Evolutionary conservation across 53 echinoderm and acorn worm species (phyloP).

Genomic region (Holothuria scabra): DNA sequence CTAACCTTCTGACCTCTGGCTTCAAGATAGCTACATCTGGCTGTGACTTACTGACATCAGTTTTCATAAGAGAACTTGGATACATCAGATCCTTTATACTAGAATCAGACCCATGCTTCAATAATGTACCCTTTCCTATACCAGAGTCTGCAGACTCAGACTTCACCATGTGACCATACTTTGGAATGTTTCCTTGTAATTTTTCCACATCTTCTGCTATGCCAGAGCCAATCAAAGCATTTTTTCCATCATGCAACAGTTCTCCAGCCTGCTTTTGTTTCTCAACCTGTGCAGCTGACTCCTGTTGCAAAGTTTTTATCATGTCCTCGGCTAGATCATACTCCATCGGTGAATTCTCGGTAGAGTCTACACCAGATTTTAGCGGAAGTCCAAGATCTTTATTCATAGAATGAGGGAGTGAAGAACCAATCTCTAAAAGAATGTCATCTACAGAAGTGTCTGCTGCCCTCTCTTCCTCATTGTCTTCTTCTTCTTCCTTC

Average conservation of each 20-base stretch:
- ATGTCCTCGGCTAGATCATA: too few relatives aligned
- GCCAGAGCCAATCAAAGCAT: too few relatives aligned
- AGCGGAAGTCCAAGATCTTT: background rate
- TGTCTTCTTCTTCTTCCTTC: conserved; percentile 53
- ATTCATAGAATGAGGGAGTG: conserved; percentile 48
- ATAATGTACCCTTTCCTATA: conserved; percentile 8
- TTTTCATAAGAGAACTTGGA: background rate
- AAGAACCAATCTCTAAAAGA: conserved; percentile 87
- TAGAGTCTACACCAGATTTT: too few relatives aligned
- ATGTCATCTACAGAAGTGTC: conserved; percentile 87
- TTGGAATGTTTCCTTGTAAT: too few relatives aligned
- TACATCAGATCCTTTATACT: conserved; percentile 28
- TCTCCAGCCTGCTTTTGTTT: too few relatives aligned
- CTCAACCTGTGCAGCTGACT: too few relatives aligned
- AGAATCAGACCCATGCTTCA: conserved; percentile 27
- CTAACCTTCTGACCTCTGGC: background rate
- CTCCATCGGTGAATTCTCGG: too few relatives aligned
- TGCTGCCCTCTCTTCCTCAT: conserved; percentile 55
- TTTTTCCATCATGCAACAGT: too few relatives aligned
- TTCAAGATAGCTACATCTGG: conserved; percentile 9
- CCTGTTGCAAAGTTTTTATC: too few relatives aligned
- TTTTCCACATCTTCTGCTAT: too few relatives aligned
- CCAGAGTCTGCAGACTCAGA: conserved; percentile 28
- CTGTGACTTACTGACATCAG: conserved; percentile 24
- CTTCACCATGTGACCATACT: background rate